Evolutionary conservation across 2,797 vertebrate genomes (phyloP).

Genomic region (Neosilurus hyrtlii): DNA sequence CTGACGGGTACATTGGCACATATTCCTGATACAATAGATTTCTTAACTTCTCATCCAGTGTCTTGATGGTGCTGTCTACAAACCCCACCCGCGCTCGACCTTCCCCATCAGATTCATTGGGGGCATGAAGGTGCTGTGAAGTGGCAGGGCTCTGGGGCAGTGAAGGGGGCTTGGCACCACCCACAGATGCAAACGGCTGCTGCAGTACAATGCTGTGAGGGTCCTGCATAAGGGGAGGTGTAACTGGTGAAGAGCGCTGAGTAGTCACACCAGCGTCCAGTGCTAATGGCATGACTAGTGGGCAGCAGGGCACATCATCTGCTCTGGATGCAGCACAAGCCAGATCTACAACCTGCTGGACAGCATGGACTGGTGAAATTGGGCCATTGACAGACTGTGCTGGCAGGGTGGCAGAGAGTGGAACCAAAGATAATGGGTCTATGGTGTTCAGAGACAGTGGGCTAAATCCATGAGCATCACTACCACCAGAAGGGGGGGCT

Average conservation of each 20-base stretch:
- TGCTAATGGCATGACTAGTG: slow-evolving; percentile 74
- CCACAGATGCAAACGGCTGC: slow-evolving; percentile 73
- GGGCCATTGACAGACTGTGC: slow-evolving; percentile 56
- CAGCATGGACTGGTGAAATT: slow-evolving; percentile 63
- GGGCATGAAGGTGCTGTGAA: slow-evolving; percentile 69
- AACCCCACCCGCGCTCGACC: slow-evolving; percentile 84
- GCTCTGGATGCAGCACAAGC: slow-evolving; percentile 62
- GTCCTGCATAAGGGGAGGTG: slow-evolving; percentile 68
- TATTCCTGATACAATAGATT: slow-evolving; percentile 93
- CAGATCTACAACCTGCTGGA: slow-evolving; percentile 66
- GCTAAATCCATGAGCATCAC: slow-evolving; percentile 73
- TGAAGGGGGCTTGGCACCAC: slow-evolving; percentile 71
- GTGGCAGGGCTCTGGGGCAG: slow-evolving; percentile 77
- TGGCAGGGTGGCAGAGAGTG: slow-evolving; percentile 66
- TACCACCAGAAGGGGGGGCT: slow-evolving; percentile 70
- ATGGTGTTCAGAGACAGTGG: slow-evolving; percentile 72
- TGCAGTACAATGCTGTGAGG: slow-evolving; percentile 74
- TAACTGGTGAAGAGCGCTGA: slow-evolving; percentile 63
- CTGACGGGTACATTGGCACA: slow-evolving; percentile 77
- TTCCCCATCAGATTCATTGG: slow-evolving; percentile 85
- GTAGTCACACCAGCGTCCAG: slow-evolving; percentile 66
- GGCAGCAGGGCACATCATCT: slow-evolving; percentile 76
- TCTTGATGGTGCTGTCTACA: slow-evolving; percentile 94
- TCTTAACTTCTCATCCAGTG: slow-evolving; percentile 92
- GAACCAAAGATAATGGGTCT: slow-evolving; percentile 70